Evolutionary conservation across 2,113 vertebrate species (phyloP), one percentile per base, ranked within the genome.

Genomic region (Platichthys flesus): DNA sequence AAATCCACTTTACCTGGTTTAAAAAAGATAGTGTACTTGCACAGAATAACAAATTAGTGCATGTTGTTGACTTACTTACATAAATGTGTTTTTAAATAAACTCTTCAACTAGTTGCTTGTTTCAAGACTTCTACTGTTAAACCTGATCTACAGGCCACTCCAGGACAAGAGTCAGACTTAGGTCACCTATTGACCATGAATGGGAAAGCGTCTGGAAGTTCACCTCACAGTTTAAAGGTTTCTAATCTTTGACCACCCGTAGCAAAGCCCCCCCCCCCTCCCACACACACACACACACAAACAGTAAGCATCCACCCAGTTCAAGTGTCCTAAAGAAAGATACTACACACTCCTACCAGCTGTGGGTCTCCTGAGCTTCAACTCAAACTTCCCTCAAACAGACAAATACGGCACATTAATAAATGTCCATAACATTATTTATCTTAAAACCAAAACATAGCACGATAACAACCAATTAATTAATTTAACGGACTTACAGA

Each of bases 361-460:
- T 82, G 31, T 31, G 31, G 31, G 31, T 31, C 31, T 31, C 31
- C 6, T 31, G 66, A 79, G 55, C 69, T 68, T n/a, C 21, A 49
- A 28, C 60, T 61, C 60, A 72, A 18, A 74, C 40, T 13, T 31
- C 42, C 57, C 64, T 51, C 9, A 42, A 68, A 55, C 72, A 62
- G 10, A 71, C 45, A 59, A 23, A 51, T 60, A 42, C 8, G 24
- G 47, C 9, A 74, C 18, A 57, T 31, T 66, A 56, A 66, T 12
- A 42, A 42, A 42, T 42, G 28, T 62, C 6, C 74, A 21, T 21
- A 23, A 68, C 56, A 40, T 18, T n/a, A 52, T 47, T 37, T 14
- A 57, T 35, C 26, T 3, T 21, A 8, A 56, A 1, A 14, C n/a
- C 15, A 47, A 72, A 47, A 64, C 6, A 64, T 42, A 49, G 73